Conservation (phyloP, 23 tunicate species). For the Styela plicata region DNA sequence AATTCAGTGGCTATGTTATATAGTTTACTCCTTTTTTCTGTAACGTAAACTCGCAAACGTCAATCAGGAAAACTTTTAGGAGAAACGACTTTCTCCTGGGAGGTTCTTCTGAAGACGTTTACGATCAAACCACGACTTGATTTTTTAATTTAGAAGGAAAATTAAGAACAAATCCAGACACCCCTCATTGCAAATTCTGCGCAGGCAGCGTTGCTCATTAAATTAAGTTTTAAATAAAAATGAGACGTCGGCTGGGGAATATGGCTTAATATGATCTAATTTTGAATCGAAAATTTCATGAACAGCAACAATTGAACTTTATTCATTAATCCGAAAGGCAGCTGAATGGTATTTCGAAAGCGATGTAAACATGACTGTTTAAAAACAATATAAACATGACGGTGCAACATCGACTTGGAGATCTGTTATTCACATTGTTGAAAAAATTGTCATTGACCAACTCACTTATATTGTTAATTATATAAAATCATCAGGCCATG, state of each 20-base stretch:
- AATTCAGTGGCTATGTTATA: no score
- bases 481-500: no score
- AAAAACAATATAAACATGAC: no score
- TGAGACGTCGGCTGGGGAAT: background rate
- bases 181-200: background rate
- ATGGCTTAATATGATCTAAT: background rate
- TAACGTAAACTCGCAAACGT: no score
- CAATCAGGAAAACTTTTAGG: no score
- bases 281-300: background rate
- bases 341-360: background rate
- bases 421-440: no score
- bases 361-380: background rate
- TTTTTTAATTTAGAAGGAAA: no score
- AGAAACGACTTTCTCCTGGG: background rate
- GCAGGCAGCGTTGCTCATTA: background rate
- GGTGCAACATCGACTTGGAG: no score
- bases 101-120: background rate
- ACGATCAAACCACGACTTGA: background rate
- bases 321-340: background rate
- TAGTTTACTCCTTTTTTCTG: no score
- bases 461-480: no score
- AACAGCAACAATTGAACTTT: background rate
- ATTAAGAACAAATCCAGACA: background rate
- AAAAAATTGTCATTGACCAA: no score
- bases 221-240: background rate